Base-by-base conservation (phyloP, 1,140 invertebrate genomes). In the Penaeus indicus region DNA sequence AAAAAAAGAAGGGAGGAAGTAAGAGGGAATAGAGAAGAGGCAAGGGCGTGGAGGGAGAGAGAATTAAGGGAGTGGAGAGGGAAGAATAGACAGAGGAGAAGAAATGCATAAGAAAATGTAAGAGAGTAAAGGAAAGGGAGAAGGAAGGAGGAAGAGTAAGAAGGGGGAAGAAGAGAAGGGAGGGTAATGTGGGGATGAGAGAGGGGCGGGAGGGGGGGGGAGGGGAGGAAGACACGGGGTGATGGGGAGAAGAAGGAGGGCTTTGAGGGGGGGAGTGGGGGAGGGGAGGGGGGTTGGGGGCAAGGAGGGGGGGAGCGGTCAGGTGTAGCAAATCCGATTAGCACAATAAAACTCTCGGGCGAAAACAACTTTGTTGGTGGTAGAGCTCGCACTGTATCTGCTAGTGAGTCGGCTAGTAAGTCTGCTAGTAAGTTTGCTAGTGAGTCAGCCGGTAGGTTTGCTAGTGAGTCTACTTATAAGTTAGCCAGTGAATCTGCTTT, bases 271-370 rank as follows among this genome's bases (percentile, higher is more conserved):
- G 75, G 54, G 32, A 42, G 75, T 8, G 27, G 54, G 32, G 54
- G 75, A 47, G 75, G 38, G 75, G 60, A 22, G 60, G 75, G 60
- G 77, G 25, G 21, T 16, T 13, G 21, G 47, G 22, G 77, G 7
- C 3, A 19, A 21, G 42, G 42, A n/a, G 47, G 47, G 18, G 18
- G 47, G 77, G 77, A 25, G 8, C 5, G 77, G 77, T 54, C 77
- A 79, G 77, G 77, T 79, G 77, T 79, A 60, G 42, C 77, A 32
- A 79, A 79, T 79, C 77, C 77, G 77, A 79, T 79, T 79, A 79
- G 38, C 77, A 79, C 77, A 79, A 79, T 79, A 79, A 79, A 79
- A 79, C 77, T 79, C 77, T 54, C 42, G 42, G 32, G 77, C 77
- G 77, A 79, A 79, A 79, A 79, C 77, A 79, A 79, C 77, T 79